Conservation (phyloP, 2,113 vertebrate genomes). For the Psilopsiagon aymara region DNA sequence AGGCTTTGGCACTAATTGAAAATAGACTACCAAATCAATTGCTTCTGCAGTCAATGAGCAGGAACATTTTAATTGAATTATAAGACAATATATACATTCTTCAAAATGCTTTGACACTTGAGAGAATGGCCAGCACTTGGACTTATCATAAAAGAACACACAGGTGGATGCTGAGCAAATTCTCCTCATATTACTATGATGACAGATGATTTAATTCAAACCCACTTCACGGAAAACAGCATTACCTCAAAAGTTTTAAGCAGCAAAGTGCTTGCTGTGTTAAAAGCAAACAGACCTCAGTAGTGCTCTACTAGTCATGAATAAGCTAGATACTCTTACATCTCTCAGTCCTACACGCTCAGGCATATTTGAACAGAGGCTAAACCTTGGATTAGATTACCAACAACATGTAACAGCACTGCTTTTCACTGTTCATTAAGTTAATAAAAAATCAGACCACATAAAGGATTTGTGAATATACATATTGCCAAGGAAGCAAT, state of each 20-base stretch:
- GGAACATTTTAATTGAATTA: conserved; percentile 64
- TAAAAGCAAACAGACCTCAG: not conserved
- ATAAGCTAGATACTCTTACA: not conserved
- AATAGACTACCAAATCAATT: conserved; percentile 48
- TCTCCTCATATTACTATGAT: not conserved
- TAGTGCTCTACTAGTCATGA: not conserved
- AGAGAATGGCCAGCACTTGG: not conserved
- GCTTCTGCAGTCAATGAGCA: conserved; percentile 42
- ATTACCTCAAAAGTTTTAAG: not conserved
- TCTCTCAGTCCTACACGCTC: not conserved
- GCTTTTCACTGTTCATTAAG: not conserved
- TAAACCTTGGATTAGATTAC: not conserved
- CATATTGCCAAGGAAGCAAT: not conserved
- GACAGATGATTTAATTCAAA: not conserved
- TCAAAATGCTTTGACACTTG: conserved; percentile 37
- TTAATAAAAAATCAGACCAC: not conserved
- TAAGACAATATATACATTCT: conserved; percentile 43
- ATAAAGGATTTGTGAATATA: not conserved
- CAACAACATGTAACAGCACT: not conserved
- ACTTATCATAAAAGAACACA: not conserved
- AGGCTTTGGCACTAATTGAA: conserved; percentile 45
- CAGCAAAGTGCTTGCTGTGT: not conserved
- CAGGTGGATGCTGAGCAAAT: not conserved
- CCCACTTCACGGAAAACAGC: not conserved
- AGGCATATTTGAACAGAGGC: not conserved